phyloP scores from a whole-genome alignment of 2,888 invertebrate species.

The Cepaea hortensis region DNA sequence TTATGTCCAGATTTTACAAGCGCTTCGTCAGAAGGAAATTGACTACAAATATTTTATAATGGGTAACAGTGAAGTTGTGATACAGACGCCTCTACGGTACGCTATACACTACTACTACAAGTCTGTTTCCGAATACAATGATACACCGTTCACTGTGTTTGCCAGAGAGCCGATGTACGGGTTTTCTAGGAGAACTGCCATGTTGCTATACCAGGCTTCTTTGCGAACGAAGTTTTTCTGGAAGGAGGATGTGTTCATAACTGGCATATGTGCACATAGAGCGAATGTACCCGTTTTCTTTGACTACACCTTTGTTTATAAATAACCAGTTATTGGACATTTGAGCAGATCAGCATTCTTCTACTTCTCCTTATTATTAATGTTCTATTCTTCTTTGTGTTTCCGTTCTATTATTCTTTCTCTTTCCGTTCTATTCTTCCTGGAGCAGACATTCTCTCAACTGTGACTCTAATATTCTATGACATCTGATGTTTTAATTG shows the following conservation, averaged over 20 bases:
- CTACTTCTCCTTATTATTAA: too few relatives aligned
- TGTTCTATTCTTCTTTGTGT: too few relatives aligned
- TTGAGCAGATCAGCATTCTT: too few relatives aligned
- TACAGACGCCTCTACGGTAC: conserved; percentile 5
- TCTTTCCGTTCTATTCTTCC: too few relatives aligned
- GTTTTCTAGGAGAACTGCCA: conserved; percentile 23
- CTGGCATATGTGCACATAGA: conserved; percentile 31
- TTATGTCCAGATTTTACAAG: not conserved
- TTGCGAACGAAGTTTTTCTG: conserved; percentile 30
- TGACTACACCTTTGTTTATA: conserved; percentile 15
- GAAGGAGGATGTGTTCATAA: conserved; percentile 40
- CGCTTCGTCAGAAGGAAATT: not conserved
- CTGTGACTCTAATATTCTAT: too few relatives aligned
- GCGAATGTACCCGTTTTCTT: conserved; percentile 36
- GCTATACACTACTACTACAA: conserved; percentile 25
- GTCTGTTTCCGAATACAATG: not conserved
- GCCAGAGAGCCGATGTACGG: conserved; percentile 32
- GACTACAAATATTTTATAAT: conserved; percentile 28
- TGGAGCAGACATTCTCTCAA: too few relatives aligned
- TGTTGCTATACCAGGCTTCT: conserved; percentile 5
- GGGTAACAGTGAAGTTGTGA: conserved; percentile 22
- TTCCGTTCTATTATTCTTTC: too few relatives aligned
- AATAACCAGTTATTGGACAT: not conserved
- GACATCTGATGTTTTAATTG: too few relatives aligned
- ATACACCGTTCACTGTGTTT: not conserved